Percentiles rank a stretch among this genome's conserved stretches.
Evolutionary conservation across 2,113 vertebrate genomes (phyloP).

Genomic region (Vombatus ursinus): DNA sequence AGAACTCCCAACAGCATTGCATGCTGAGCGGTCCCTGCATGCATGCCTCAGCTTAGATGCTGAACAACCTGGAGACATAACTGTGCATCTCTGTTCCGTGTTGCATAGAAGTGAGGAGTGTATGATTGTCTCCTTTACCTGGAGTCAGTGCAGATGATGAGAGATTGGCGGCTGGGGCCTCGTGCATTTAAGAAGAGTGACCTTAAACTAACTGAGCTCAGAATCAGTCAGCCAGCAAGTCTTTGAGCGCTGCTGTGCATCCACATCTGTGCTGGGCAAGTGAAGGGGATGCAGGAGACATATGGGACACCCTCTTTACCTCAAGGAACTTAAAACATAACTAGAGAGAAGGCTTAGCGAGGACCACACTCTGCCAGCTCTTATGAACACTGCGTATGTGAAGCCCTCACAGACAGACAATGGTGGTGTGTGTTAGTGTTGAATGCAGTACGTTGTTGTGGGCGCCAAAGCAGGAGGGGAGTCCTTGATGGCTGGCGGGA

Average conservation of each 20-base stretch:
- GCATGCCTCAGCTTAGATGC: background rate
- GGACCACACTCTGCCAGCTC: too few species aligned
- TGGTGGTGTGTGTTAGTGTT: background rate
- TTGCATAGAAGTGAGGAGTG: background rate
- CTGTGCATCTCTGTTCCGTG: background rate
- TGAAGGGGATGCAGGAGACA: rapidly evolving
- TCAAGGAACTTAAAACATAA: background rate
- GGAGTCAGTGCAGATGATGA: background rate
- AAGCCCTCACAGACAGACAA: background rate
- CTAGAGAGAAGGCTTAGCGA: too few species aligned
- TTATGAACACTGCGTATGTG: background rate
- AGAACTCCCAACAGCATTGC: background rate
- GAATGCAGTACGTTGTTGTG: background rate
- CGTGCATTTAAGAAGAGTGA: background rate
- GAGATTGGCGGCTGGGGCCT: background rate
- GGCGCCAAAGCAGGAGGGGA: background rate
- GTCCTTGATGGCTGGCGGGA: background rate
- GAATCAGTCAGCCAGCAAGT: background rate
- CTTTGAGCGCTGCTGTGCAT: background rate
- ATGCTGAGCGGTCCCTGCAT: too few species aligned
- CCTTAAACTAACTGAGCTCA: background rate
- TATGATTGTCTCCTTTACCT: background rate
- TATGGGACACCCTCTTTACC: background rate
- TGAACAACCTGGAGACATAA: too few species aligned
- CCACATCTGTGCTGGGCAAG: background rate